Conservation (phyloP, 2,113 vertebrate species). For the Gymnogyps californianus region DNA sequence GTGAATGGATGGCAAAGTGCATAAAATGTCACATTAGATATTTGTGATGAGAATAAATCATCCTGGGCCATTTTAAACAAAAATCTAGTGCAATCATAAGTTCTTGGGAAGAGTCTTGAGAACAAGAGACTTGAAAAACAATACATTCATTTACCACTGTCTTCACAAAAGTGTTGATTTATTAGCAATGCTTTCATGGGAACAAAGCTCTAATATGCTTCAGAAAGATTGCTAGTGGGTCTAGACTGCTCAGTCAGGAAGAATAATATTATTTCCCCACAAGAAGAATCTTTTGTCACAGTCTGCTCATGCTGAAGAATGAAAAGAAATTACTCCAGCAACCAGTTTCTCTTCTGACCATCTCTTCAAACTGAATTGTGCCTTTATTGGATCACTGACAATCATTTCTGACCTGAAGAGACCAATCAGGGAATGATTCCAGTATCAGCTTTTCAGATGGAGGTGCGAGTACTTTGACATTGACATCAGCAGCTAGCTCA, state of each 20-base stretch:
- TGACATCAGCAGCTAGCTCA: not conserved
- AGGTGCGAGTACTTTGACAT: not conserved
- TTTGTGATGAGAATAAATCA: not conserved
- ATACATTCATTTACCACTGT: not conserved
- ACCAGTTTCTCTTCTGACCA: not conserved
- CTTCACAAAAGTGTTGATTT: not conserved
- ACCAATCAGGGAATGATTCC: not conserved
- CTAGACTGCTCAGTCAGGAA: not conserved
- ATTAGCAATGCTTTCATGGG: constrained; percentile 13
- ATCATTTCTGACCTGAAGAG: constrained; percentile 24
- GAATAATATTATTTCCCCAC: not conserved
- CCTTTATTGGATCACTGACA: not conserved
- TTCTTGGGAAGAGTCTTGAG: not conserved
- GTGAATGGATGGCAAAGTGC: not conserved
- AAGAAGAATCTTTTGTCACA: constrained; percentile 18
- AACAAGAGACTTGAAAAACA: not conserved
- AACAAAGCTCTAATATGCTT: not conserved
- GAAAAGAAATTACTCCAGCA: not conserved
- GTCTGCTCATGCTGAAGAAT: constrained; percentile 27
- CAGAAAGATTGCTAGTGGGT: not conserved
- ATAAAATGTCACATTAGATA: not conserved
- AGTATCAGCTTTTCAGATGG: not conserved
- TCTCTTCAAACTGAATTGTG: not conserved
- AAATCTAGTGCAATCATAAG: not conserved
- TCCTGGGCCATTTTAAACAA: not conserved